Evolutionary conservation across 2,888 invertebrate genomes (phyloP).

Genomic region (Chrysotoxum bicinctum): DNA sequence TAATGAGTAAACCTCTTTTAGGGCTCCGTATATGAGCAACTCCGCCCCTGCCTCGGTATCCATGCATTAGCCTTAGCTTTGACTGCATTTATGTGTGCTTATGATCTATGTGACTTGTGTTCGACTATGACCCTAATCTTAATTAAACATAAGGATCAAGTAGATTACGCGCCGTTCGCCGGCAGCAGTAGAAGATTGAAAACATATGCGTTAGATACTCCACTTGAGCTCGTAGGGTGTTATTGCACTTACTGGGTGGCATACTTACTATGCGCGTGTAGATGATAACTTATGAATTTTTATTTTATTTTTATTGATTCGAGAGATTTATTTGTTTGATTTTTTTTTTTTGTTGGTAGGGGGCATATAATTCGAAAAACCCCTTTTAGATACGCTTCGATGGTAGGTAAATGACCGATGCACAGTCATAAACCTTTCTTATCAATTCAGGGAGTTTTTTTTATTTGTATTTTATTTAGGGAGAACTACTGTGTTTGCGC

Average conservation of each 20-base stretch:
- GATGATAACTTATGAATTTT: conserved; percentile 54
- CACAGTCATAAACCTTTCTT: conserved; percentile 47
- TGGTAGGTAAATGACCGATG: conserved; percentile 48
- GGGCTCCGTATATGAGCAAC: neutral
- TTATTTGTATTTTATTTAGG: neutral
- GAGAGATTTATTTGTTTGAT: conserved; percentile 5
- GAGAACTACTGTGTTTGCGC: conserved; percentile 46
- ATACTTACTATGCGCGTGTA: conserved; percentile 21
- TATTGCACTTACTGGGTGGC: conserved; percentile 45
- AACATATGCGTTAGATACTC: conserved; percentile 37
- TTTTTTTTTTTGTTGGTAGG: neutral
- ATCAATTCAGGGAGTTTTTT: conserved; percentile 45
- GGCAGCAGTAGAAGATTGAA: conserved; percentile 4
- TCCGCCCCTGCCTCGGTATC: neutral
- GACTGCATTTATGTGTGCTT: conserved; percentile 14
- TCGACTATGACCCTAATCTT: conserved; percentile 67
- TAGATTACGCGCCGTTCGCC: conserved; percentile 43
- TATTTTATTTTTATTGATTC: conserved; percentile 61
- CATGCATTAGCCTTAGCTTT: conserved; percentile 8
- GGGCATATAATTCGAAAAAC: neutral
- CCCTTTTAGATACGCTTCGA: conserved; percentile 14
- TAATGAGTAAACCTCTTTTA: too few species aligned
- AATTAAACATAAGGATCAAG: conserved; percentile 70
- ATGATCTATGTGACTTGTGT: conserved; percentile 66
- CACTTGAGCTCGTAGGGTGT: neutral